These are phyloP conservation scores for Leucopternis melanops DNA, from an alignment of 2,113 vertebrate species.

Conservation along the genomic window DNA sequence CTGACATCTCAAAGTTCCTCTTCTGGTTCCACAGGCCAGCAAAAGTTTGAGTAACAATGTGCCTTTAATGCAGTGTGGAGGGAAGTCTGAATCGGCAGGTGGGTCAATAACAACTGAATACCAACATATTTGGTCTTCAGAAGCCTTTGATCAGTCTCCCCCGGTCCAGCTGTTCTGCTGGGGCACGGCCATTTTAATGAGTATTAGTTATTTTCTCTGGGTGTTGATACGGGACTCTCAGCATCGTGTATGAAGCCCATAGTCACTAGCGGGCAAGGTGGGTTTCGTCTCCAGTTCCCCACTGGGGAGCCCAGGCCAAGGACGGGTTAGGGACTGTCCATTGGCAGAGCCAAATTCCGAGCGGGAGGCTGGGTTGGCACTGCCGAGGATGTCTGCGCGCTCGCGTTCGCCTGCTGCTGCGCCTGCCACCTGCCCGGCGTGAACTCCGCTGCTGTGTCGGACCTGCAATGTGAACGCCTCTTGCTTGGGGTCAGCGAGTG, in stretches of 20 bases:
- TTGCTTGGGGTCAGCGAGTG: not conserved
- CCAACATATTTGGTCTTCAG: not conserved
- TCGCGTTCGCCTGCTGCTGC: not conserved
- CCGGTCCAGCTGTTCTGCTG: not conserved
- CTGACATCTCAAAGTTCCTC: not conserved
- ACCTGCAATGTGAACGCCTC: not conserved
- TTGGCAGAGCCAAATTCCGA: not conserved
- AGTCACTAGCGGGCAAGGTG: not conserved
- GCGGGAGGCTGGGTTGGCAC: not conserved
- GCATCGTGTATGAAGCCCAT: rapidly evolving
- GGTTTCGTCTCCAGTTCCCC: not conserved
- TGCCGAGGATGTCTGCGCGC: rapidly evolving
- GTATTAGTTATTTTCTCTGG: not conserved
- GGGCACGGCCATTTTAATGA: not conserved
- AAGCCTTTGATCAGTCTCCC: not conserved
- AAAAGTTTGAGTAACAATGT: not conserved
- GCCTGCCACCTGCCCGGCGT: rapidly evolving
- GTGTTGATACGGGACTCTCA: not conserved
- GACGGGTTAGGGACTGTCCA: not conserved
- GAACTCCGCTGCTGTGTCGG: not conserved
- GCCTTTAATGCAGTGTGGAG: not conserved
- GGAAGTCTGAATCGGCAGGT: rapidly evolving
- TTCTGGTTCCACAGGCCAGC: not conserved
- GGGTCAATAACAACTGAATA: not conserved
- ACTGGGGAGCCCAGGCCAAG: not conserved